A percentile compares a stretch with the other conserved stretches of the same genome.
Conservation (phyloP, 2,797 vertebrate genomes). For the Cuniculus paca region DNA sequence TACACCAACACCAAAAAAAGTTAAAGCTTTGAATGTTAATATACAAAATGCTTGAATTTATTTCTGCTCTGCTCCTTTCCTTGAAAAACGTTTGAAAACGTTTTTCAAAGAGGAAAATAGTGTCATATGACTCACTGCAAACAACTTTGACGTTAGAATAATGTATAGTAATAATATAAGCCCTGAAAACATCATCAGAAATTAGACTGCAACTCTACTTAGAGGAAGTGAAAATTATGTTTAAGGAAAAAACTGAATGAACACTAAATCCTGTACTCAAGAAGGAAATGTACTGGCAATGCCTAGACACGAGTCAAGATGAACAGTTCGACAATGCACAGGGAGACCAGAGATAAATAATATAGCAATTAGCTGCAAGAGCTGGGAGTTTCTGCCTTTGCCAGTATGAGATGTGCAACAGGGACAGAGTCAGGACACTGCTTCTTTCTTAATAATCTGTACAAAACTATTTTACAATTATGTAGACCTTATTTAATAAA, state of each 20-base stretch:
- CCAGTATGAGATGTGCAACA: too few relatives aligned
- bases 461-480: background rate
- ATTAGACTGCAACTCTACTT: background rate
- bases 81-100: background rate
- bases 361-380: accelerated
- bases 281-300: accelerated
- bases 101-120: background rate
- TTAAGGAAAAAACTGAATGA: background rate
- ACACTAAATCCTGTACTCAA: accelerated
- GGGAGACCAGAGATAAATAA: background rate
- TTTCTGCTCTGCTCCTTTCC: background rate
- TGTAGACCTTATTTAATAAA: background rate
- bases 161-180: accelerated
- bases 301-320: accelerated
- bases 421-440: background rate
- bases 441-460: background rate
- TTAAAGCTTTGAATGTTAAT: background rate
- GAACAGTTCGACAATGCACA: accelerated
- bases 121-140: background rate
- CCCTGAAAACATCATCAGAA: background rate
- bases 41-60: background rate
- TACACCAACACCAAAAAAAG: too few relatives aligned
- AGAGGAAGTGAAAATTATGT: background rate
- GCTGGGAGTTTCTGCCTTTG: background rate
- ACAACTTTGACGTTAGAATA: accelerated